These are phyloP conservation scores for Mustela erminea DNA, from an alignment of 2,797 vertebrate genomes.

Conservation along the genomic window DNA sequence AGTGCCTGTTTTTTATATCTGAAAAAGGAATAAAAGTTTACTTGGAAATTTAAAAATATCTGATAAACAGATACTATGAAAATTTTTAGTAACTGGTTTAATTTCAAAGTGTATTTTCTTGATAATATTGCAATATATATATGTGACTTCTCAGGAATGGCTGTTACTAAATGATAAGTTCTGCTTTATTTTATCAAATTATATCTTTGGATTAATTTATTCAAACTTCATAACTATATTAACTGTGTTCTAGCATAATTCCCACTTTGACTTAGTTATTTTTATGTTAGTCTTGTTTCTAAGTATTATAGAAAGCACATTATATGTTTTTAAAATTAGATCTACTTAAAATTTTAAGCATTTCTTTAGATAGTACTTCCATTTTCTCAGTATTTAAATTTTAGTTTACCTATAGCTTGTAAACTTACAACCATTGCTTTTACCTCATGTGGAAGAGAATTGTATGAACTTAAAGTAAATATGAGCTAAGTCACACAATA, in stretches of 20 bases:
- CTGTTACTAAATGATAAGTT: neutral
- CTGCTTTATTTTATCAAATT: conserved; percentile 12
- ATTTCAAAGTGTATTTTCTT: conserved; percentile 43
- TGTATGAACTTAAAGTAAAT: neutral
- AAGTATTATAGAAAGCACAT: neutral
- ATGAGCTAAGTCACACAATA: neutral
- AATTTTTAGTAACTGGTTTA: neutral
- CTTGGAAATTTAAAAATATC: conserved; percentile 37
- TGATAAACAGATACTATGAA: conserved; percentile 30
- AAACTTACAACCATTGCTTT: conserved; percentile 20
- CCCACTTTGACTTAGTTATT: neutral
- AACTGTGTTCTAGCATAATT: neutral
- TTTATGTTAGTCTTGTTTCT: neutral
- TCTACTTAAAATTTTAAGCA: conserved; percentile 18
- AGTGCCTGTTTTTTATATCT: conserved; percentile 8
- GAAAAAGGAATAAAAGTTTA: neutral
- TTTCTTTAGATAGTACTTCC: neutral
- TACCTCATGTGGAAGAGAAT: neutral
- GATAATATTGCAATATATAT: neutral
- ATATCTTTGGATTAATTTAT: conserved; percentile 26
- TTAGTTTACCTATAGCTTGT: conserved; percentile 21
- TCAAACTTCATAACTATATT: neutral
- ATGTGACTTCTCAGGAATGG: neutral
- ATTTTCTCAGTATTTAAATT: conserved; percentile 25
- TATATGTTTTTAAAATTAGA: conserved; percentile 12